These are phyloP conservation scores for Toxotes lorentzi DNA, from an alignment of 2,797 vertebrate species.

Conservation along the genomic window DNA sequence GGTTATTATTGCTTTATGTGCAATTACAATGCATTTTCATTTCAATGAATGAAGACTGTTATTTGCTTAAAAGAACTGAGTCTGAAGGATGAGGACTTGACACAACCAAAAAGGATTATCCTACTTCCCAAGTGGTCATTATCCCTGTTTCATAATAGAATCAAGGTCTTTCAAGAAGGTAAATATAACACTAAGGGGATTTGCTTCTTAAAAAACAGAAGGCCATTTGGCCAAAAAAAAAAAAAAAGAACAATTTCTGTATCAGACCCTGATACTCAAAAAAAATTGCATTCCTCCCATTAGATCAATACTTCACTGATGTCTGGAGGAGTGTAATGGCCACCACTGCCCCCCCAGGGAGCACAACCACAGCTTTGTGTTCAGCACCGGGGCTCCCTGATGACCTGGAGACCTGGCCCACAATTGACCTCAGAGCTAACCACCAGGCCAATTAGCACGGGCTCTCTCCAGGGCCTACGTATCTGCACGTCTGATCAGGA, in stretches of 20 bases:
- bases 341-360: constrained; percentile 49
- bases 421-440: constrained; percentile 72
- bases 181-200: not conserved
- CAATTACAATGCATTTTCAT: constrained; percentile 19
- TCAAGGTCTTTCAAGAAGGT: constrained; percentile 8
- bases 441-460: constrained; percentile 73
- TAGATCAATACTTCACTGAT: constrained; percentile 65
- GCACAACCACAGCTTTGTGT: constrained; percentile 38
- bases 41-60: not conserved
- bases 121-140: constrained; percentile 11
- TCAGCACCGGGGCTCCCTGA: constrained; percentile 43
- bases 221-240: not conserved
- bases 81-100: constrained; percentile 9
- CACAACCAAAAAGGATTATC: constrained; percentile 26
- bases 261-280: constrained; percentile 15
- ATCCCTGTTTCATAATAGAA: constrained; percentile 23
- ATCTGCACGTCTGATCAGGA: constrained; percentile 65
- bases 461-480: constrained; percentile 53
- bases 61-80: constrained; percentile 2
- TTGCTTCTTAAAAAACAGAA: not conserved
- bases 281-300: constrained; percentile 19
- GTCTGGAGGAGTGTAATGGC: constrained; percentile 54
- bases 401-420: constrained; percentile 64
- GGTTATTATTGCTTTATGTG: not conserved
- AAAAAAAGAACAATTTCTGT: not conserved